These are phyloP conservation scores for Rugalucina vietnamica DNA, from an alignment of 2,888 invertebrate species.

Conservation along the genomic window DNA sequence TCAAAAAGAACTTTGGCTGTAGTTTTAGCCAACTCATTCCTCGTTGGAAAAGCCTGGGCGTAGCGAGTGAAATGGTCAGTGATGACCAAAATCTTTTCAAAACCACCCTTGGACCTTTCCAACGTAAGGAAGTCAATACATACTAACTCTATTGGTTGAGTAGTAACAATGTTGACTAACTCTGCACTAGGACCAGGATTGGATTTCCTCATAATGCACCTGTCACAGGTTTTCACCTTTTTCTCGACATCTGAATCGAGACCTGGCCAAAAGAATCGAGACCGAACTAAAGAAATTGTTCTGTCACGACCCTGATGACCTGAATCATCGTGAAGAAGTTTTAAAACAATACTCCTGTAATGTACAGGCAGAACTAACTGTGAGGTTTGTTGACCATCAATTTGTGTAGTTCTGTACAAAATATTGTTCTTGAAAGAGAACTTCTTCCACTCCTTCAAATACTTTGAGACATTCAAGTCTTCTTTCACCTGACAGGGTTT, in stretches of 20 bases:
- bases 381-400: not conserved
- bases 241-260: constrained; percentile 1
- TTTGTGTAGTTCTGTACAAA: not conserved
- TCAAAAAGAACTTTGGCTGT: constrained; percentile 22
- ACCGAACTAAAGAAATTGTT: constrained; percentile 15
- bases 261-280: not conserved
- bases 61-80: constrained; percentile 8
- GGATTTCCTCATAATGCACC: constrained; percentile 8
- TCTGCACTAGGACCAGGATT: not conserved
- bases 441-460: not conserved
- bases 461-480: not conserved
- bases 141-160: constrained; percentile 27
- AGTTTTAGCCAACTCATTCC: constrained; percentile 40
- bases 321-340: not conserved
- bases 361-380: not conserved
- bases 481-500: not conserved
- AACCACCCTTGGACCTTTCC: not conserved
- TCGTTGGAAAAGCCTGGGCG: constrained; percentile 33
- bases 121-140: constrained; percentile 31
- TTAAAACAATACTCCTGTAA: constrained; percentile 5
- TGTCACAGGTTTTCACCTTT: not conserved
- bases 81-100: not conserved
- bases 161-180: constrained; percentile 15
- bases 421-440: not conserved
- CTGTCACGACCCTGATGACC: constrained; percentile 23